These are phyloP conservation scores for Stenichneumon culpator DNA, from an alignment of 2,888 invertebrate species.

Conservation along the genomic window DNA sequence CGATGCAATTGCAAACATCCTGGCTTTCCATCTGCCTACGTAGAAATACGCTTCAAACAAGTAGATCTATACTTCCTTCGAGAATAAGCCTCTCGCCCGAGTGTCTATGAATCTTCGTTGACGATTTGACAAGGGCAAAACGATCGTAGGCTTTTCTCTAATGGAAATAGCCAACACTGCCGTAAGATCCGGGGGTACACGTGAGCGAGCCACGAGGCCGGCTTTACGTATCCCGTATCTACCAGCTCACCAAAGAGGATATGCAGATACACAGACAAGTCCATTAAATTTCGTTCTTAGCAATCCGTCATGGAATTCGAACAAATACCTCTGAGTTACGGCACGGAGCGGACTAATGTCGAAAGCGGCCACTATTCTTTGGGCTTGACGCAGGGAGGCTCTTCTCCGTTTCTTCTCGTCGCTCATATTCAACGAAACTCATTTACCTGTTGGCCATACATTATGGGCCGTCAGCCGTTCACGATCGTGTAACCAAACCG, in stretches of 20 bases:
- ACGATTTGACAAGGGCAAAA: constrained; percentile 55
- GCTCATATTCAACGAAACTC: neutral
- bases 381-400: no score
- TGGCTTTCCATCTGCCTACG: no score
- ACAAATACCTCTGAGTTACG: constrained; percentile 13
- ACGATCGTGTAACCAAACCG: neutral
- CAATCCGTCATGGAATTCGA: constrained; percentile 31
- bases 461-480: neutral
- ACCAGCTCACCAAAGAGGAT: neutral
- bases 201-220: neutral
- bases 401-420: neutral
- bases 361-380: constrained; percentile 16
- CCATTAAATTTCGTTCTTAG: constrained; percentile 25
- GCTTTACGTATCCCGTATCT: neutral
- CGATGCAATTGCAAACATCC: no score
- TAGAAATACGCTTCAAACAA: no score
- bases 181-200: constrained; percentile 2
- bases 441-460: constrained; percentile 6
- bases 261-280: neutral
- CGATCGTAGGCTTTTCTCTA: constrained; percentile 45
- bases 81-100: neutral
- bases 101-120: constrained; percentile 46
- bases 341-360: constrained; percentile 31
- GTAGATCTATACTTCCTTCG: neutral
- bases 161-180: constrained; percentile 32